Conservation (phyloP, 2,113 vertebrate species). For the Theristicus caerulescens region DNA sequence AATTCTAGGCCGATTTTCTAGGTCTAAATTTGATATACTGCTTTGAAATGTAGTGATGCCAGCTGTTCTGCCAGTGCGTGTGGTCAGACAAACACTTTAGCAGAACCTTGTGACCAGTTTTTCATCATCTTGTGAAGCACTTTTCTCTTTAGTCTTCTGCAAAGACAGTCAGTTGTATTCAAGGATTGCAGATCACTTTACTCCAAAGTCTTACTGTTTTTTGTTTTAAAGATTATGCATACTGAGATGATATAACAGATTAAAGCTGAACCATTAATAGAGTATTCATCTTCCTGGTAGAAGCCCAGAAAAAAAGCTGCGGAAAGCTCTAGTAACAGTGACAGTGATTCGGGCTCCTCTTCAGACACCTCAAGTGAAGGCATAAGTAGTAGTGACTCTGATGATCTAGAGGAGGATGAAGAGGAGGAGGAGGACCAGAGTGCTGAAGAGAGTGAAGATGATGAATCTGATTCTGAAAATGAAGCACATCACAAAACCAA, state of each 20-base stretch:
- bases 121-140: not conserved
- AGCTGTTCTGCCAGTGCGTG: not conserved
- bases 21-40: not conserved
- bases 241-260: not conserved
- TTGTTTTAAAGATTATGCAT: not conserved
- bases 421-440: slow-evolving; percentile 88
- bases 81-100: not conserved
- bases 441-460: slow-evolving; percentile 86
- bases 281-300: slow-evolving; percentile 57
- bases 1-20: not conserved
- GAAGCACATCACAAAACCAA: slow-evolving; percentile 79
- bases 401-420: slow-evolving; percentile 91
- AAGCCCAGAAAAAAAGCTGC: slow-evolving; percentile 83
- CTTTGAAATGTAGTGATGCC: not conserved
- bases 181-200: not conserved
- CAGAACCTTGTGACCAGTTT: not conserved
- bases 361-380: slow-evolving; percentile 90
- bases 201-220: not conserved
- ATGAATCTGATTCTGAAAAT: slow-evolving; percentile 85
- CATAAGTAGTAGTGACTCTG: slow-evolving; percentile 88
- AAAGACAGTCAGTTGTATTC: not conserved
- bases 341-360: slow-evolving; percentile 89
- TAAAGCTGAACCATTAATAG: not conserved
- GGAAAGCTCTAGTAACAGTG: slow-evolving; percentile 88
- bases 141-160: not conserved